Evolutionary conservation across 2,113 vertebrate species (phyloP), one percentile per base, ranked within the genome.

Genomic region (Aspidoscelis tigris): DNA sequence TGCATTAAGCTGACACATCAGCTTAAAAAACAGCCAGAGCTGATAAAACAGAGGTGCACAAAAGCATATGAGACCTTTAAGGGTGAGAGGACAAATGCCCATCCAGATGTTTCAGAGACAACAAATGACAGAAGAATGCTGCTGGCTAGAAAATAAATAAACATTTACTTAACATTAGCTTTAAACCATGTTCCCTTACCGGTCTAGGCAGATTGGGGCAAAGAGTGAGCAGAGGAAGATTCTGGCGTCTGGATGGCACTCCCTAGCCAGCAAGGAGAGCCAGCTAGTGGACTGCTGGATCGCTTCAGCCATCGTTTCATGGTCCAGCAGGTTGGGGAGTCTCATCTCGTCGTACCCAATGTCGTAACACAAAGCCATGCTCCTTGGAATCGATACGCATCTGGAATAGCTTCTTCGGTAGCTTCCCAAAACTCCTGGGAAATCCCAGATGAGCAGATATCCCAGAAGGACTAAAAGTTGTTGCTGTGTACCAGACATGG

Each of bases 161-260:
- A 86, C 74, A 73, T 78, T 9, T 58, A 58, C 10, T 7, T 55
- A 10, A 26, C 43, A 41, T 53, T 3, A 47, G 8, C 4, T 39
- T 8, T 76, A 4, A 0, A 53, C 44, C 86, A 88, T 86, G 33
- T 43, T 3, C 66, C 4, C 93, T 96, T 96, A 97, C 96, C 96
- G 96, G 93, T 98, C 96, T 8, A 97, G 92, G 90, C 97, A 98
- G 88, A 98, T 93, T 0, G 95, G 97, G n/a, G 96, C 96, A 81
- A 97, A 97, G 71, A 97, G 96, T 9, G 97, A 97, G 92, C 97
- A 98, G 88, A 97, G 96, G 92, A 98, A 97, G 85, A 97, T 97
- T 84, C 94, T 92, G n/a, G 96, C 96, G 0, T 96, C 95, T 0
- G 96, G 96, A 81, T 98, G 96, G 86, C 97, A 97, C 81, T 97